Base-by-base conservation (phyloP, 2,888 invertebrate genomes). In the Thalpophila matura region DNA sequence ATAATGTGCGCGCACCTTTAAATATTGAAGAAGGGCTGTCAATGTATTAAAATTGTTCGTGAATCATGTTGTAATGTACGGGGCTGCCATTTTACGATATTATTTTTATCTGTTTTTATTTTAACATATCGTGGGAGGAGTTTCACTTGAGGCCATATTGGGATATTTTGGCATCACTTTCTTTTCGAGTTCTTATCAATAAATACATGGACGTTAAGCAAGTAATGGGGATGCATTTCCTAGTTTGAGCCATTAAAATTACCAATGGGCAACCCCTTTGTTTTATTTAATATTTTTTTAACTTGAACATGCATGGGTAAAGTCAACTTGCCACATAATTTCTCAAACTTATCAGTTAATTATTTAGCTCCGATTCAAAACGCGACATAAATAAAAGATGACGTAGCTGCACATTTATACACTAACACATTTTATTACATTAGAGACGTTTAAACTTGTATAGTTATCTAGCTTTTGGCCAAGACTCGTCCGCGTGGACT, bases 1-100 rank as follows among this genome's bases (percentile, higher is more conserved):
- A 56, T 62, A 49, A 61, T 53, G 55, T 49, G 35, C 3, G 37
- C 37, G 54, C 42, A 33, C 42, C 61, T 47, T 69, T 35, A 68
- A 22, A 55, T 69, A 49, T 53, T 68, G 1, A 40, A 55, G 27
- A 62, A 50, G 33, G 10, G 35, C 31, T 50, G 54, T 50, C n/a
- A n/a, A 33, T 46, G 37, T n/a, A 50, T 65, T 27, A 50, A 40
- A 54, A 31, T 24, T 16, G 18, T 33, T 69, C 14, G 12, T 22
- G 26, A 10, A 33, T 46, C n/a, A 1, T 4, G n/a, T 40, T 53
- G 18, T 9, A 47, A 43, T 69, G 26, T 22, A 49, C 16, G 33
- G 24, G 35, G 16, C 27, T 45, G 51, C 31, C 35, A 31, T 58
- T 69, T 69, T 26, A 65, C 33, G 73, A 53, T 47, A 18, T 31